Percentiles rank a stretch among this genome's conserved stretches.
These are phyloP conservation scores for Puntigrus tetrazona DNA, from an alignment of 2,113 vertebrate species.

Conservation along the genomic window DNA sequence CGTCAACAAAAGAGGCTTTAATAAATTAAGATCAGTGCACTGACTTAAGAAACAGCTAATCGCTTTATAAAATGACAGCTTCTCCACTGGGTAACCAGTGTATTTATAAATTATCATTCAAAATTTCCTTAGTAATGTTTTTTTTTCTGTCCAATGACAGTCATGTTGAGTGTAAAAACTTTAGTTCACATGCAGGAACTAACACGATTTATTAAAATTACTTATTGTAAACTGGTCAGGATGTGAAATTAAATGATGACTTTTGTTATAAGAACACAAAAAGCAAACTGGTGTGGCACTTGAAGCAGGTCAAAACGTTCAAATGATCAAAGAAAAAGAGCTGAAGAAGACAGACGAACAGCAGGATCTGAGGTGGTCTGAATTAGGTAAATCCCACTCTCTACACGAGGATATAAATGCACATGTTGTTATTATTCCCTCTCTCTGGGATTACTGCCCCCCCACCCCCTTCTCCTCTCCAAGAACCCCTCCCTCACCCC, in stretches of 20 bases:
- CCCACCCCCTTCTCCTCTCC: not conserved
- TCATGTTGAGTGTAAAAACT: not conserved
- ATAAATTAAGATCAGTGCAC: no score
- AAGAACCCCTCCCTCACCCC: conserved; percentile 25
- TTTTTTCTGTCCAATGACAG: not conserved
- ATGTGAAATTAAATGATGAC: not conserved
- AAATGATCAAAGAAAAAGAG: not conserved
- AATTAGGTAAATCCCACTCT: conserved; percentile 31
- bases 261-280: not conserved
- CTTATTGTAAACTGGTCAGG: not conserved
- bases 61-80: not conserved
- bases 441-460: conserved; percentile 18
- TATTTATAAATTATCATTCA: not conserved
- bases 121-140: not conserved
- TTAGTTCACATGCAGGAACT: not conserved
- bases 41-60: not conserved
- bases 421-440: conserved; percentile 40
- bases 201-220: not conserved
- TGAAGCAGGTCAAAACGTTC: conserved; percentile 13
- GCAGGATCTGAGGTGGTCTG: not conserved
- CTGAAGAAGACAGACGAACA: not conserved
- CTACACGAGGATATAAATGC: conserved; percentile 37
- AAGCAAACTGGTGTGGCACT: not conserved
- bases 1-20: no score
- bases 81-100: not conserved